A percentile compares a stretch with the other conserved stretches of the same genome.
phyloP scores from a whole-genome alignment of 1,140 invertebrate genomes.

The Battus philenor region DNA sequence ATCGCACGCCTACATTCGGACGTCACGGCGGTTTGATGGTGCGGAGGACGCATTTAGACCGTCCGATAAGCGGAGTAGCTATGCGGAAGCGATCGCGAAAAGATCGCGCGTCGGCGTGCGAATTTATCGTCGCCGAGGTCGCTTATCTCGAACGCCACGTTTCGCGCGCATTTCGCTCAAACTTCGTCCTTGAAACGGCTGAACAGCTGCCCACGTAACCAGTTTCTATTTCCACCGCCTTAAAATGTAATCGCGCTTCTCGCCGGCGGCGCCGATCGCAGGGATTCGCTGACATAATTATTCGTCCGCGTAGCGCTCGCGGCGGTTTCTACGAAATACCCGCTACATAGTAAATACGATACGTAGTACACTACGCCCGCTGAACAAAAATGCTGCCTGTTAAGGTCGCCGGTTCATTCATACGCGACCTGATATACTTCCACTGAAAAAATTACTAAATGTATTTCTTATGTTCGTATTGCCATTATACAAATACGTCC shows the following conservation, averaged over 20 bases:
- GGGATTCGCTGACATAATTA: conserved; percentile 63
- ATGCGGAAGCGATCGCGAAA: conserved; percentile 69
- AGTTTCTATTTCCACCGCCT: conserved; percentile 52
- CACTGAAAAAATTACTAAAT: too few relatives aligned
- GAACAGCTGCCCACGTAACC: conserved; percentile 57
- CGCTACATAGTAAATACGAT: conserved; percentile 41
- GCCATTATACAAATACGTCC: conserved; percentile 37
- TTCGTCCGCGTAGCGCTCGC: conserved; percentile 47
- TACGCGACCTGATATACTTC: conserved; percentile 31
- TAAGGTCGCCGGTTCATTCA: conserved; percentile 47
- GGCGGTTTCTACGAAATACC: conserved; percentile 49
- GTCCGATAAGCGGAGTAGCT: conserved; percentile 53
- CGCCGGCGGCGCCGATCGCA: conserved; percentile 41
- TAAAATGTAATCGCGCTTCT: conserved; percentile 38
- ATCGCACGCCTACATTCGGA: conserved; percentile 47
- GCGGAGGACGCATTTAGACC: conserved; percentile 55
- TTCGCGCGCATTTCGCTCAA: conserved; percentile 6
- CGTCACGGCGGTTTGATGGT: conserved; percentile 50
- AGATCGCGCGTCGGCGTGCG: conserved; percentile 55
- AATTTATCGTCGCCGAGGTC: conserved; percentile 57
- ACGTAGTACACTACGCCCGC: conserved; percentile 38
- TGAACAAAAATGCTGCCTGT: conserved; percentile 33
- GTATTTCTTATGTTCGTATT: conserved; percentile 17
- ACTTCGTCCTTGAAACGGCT: conserved; percentile 45
- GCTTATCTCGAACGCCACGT: conserved; percentile 39